These are phyloP conservation scores for Porites cylindrica DNA, from an alignment of 92 coral and sea anemone genomes.

Conservation along the genomic window DNA sequence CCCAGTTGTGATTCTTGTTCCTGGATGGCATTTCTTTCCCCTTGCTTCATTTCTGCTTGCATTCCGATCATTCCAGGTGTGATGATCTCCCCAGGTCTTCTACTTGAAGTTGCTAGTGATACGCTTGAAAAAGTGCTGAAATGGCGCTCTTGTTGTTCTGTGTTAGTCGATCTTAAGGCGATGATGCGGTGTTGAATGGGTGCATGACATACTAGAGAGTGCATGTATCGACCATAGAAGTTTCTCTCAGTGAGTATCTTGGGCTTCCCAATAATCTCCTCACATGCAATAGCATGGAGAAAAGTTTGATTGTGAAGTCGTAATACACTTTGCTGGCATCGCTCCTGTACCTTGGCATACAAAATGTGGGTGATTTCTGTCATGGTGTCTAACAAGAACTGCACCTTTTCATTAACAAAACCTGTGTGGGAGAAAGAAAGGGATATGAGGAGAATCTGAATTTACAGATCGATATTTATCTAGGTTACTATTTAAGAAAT, in stretches of 20 bases:
- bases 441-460: neutral
- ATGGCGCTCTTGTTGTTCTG: conserved; percentile 29
- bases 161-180: conserved; percentile 42
- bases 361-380: conserved; percentile 59
- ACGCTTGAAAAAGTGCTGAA: conserved; percentile 15
- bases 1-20: conserved; percentile 42
- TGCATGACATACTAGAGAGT: conserved; percentile 36
- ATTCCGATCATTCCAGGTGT: conserved; percentile 5
- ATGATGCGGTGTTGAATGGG: conserved; percentile 37
- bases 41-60: conserved; percentile 38
- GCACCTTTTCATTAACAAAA: conserved; percentile 35
- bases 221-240: conserved; percentile 54
- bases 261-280: conserved; percentile 46
- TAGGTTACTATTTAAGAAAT: too few relatives aligned
- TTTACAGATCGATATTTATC: neutral
- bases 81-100: conserved; percentile 51
- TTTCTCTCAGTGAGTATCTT: conserved; percentile 33
- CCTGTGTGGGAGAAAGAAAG: neutral
- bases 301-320: conserved; percentile 52
- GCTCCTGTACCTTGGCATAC: conserved; percentile 37
- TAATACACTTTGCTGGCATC: conserved; percentile 52
- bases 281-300: conserved; percentile 57
- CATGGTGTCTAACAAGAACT: conserved; percentile 58
- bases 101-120: conserved; percentile 26
- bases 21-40: conserved; percentile 26